Evolutionary conservation across 2,888 invertebrate species (phyloP), one percentile per base, ranked within the genome.

Genomic region (Eumerus sabulonum): DNA sequence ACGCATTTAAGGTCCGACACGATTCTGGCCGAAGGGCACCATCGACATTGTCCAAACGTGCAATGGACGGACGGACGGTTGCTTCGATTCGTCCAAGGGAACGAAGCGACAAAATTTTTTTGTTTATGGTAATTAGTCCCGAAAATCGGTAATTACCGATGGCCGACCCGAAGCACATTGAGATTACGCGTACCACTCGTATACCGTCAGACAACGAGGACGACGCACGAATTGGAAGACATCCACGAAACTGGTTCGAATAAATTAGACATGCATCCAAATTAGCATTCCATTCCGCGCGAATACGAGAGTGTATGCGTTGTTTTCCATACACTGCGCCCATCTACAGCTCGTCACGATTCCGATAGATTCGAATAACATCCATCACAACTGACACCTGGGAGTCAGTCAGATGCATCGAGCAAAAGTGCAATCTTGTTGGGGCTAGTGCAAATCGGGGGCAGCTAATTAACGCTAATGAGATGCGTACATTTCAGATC

Each of bases 61-160:
- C 38, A 45, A 64, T 19, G 19, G 45, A 44, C 54, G 35, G 38
- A 38, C 40, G 50, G 44, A 63, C 44, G 60, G 5, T 13, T 27
- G 19, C 45, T 47, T 44, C 53, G 38, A 42, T 36, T n/a, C n/a
- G 50, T 14, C 27, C 27, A 27, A 27, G 64, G 47, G 68, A 57
- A 64, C 64, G 47, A 63, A 57, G 60, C 64, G 74, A 79, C 79
- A 74, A 74, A 73, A 79, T 68, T 70, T n/a, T n/a, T n/a, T 79
- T 68, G 79, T 79, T 79, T 79, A 79, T 79, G 79, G 74, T 79
- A 79, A 79, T 79, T 79, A 79, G 74, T 68, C 79, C 79, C 79
- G 16, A 79, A 79, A 70, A 74, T 79, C 64, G 74, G 74, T 79
- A 79, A 79, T 79, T 79, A 79, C 79, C 79, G 44, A 67, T 71